Evolutionary conservation across 2,113 vertebrate genomes (phyloP).

Genomic region (Penelope pileata): DNA sequence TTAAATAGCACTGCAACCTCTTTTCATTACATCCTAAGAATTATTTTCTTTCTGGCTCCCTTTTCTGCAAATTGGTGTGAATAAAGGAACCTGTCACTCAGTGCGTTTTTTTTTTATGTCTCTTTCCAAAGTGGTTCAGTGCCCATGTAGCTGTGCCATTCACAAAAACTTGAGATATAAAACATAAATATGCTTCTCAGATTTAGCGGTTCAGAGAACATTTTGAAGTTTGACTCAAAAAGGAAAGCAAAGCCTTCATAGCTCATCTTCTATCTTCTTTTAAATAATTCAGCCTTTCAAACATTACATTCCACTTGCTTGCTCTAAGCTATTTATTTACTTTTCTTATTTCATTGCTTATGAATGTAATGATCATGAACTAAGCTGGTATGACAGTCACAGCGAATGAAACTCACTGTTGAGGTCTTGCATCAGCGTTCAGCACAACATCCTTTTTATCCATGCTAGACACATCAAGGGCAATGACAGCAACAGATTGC

Average conservation of each 20-base stretch:
- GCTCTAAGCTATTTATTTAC: background rate
- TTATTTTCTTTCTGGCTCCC: background rate
- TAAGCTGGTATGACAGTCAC: background rate
- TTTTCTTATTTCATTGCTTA: slow-evolving; percentile 14
- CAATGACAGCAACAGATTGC: background rate
- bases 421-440: background rate
- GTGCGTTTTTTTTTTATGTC: background rate
- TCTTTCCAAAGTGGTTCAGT: background rate
- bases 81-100: background rate
- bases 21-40: background rate
- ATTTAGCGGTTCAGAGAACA: background rate
- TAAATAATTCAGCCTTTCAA: background rate
- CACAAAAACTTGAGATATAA: background rate
- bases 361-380: background rate
- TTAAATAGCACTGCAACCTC: background rate
- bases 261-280: background rate
- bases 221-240: background rate
- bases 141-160: background rate
- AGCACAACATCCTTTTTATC: background rate
- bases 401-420: background rate
- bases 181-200: background rate
- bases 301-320: background rate
- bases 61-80: background rate
- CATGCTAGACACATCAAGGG: background rate
- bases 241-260: background rate